phyloP scores from a whole-genome alignment of 1,140 invertebrate genomes.

The Trichonephila inaurata region DNA sequence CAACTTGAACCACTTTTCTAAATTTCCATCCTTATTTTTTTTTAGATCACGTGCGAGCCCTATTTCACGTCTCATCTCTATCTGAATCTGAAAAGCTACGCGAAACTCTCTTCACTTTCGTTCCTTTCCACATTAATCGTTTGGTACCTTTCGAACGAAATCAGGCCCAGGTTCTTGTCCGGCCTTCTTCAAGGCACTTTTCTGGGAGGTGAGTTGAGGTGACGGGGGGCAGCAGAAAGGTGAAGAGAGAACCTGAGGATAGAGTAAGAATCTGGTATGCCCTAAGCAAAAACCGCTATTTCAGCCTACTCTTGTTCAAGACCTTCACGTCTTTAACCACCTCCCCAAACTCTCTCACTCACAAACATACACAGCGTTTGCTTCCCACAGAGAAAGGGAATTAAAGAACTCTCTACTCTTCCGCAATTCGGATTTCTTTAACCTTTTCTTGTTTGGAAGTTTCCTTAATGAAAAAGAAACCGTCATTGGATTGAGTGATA shows the following conservation, averaged over 20 bases:
- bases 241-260: not conserved
- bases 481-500: not conserved
- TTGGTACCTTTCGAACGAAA: not conserved
- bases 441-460: not conserved
- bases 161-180: not conserved
- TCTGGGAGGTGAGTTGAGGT: not conserved
- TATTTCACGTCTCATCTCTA: not conserved
- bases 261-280: slow-evolving; percentile 48
- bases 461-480: not conserved
- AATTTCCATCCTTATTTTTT: no score
- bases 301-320: slow-evolving; percentile 21
- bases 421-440: not conserved
- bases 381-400: slow-evolving; percentile 17
- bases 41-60: not conserved
- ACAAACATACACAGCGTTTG: not conserved
- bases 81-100: not conserved
- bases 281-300: slow-evolving; percentile 53
- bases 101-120: not conserved
- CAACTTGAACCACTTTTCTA: no score
- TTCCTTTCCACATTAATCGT: not conserved
- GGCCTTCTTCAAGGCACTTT: no score
- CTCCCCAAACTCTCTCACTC: no score
- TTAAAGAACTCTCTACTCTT: not conserved
- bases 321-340: not conserved
- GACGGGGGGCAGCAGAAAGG: not conserved